Percentiles rank a stretch among this genome's conserved stretches.
Conservation (phyloP, 2,797 vertebrate genomes). For the Argya squamiceps region DNA sequence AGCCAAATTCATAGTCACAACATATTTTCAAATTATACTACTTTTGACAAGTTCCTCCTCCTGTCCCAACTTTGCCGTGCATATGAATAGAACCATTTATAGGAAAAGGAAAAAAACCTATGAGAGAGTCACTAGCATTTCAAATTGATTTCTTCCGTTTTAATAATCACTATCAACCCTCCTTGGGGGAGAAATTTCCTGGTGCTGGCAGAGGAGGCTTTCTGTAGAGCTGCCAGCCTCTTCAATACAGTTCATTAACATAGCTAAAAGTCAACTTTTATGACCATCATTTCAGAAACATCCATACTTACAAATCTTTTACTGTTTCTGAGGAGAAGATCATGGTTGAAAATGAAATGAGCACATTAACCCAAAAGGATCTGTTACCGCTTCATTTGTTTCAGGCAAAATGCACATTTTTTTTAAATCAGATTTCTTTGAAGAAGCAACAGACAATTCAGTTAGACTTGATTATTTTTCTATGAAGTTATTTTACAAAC, state of each 20-base stretch:
- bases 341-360: not conserved
- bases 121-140: not conserved
- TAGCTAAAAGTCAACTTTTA: slow-evolving; percentile 9
- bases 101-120: not conserved
- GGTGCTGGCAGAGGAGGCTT: not conserved
- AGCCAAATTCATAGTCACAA: not conserved
- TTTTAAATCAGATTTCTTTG: not conserved
- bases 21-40: not conserved
- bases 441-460: not conserved
- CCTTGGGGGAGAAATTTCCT: not conserved
- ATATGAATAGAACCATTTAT: not conserved
- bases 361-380: not conserved
- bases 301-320: not conserved
- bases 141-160: not conserved
- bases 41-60: not conserved
- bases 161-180: not conserved
- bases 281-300: not conserved
- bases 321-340: not conserved
- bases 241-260: not conserved
- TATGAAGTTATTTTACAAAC: not conserved
- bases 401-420: not conserved
- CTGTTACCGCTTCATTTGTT: not conserved
- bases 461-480: not conserved
- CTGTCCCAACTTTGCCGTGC: not conserved
- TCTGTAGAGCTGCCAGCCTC: not conserved